Evolutionary conservation across 2,797 vertebrate genomes (phyloP), one percentile per base, ranked within the genome.

Genomic region (Tachyglossus aculeatus): DNA sequence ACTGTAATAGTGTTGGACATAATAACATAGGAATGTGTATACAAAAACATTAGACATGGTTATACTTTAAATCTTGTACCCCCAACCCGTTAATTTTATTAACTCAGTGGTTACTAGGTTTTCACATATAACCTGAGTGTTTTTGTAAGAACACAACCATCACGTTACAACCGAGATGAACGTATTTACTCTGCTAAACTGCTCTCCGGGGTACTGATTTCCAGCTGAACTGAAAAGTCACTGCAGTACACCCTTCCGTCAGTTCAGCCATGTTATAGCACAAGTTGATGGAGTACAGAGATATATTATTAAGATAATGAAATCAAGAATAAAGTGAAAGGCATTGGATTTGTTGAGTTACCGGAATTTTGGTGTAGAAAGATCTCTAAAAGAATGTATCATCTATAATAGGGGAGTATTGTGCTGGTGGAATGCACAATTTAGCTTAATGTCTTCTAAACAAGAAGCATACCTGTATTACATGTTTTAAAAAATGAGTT

Each of bases 121-220:
- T n/a, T n/a, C n/a, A n/a, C n/a, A n/a, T n/a, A n/a, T n/a, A n/a
- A n/a, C n/a, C n/a, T n/a, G n/a, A n/a, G n/a, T n/a, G n/a, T n/a
- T n/a, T n/a, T n/a, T n/a, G n/a, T n/a, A n/a, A n/a, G n/a, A n/a
- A n/a, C n/a, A n/a, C n/a, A n/a, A n/a, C n/a, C n/a, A n/a, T n/a
- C n/a, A n/a, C n/a, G n/a, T n/a, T n/a, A n/a, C n/a, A n/a, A n/a
- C n/a, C n/a, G n/a, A n/a, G n/a, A n/a, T n/a, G n/a, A n/a, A n/a
- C n/a, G n/a, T n/a, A n/a, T 41, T 56, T 55, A 3, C 62, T 25
- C 69, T 21, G 5, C 33, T 31, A 53, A 67, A 29, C 36, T 59
- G 24, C 76, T 74, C 36, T 69, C 76, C 12, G 4, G 18, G 57
- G 61, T 72, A 16, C 79, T 76, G 69, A 66, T 66, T 61, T 36